These are phyloP conservation scores for Thymelicus sylvestris DNA, from an alignment of 2,888 invertebrate species.

Conservation along the genomic window DNA sequence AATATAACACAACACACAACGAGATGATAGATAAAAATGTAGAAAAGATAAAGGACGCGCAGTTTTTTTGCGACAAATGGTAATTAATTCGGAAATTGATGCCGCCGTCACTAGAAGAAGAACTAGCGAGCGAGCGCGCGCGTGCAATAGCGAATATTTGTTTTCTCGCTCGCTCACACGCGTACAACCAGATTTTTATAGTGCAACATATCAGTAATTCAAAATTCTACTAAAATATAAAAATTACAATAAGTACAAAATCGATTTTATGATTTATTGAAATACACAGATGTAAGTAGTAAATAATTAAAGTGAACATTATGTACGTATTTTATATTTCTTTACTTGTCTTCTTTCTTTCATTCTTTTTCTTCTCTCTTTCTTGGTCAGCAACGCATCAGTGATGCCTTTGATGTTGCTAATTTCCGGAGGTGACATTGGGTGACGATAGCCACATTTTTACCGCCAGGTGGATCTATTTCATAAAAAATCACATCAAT, in stretches of 20 bases:
- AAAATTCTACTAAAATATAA: conserved; percentile 21
- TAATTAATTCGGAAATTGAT: conserved; percentile 85
- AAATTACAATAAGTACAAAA: background rate
- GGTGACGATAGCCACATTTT: too few species aligned
- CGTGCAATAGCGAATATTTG: conserved; percentile 52
- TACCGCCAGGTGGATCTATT: too few species aligned
- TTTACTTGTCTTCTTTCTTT: too few species aligned
- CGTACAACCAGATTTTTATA: conserved; percentile 39
- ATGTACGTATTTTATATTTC: too few species aligned
- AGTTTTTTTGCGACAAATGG: conserved; percentile 84
- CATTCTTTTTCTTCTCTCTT: too few species aligned
- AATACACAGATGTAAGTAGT: too few species aligned
- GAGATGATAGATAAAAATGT: conserved; percentile 72
- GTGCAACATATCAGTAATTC: background rate
- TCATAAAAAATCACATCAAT: too few species aligned
- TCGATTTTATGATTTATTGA: too few species aligned
- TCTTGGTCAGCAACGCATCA: too few species aligned
- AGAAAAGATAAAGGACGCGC: conserved; percentile 83
- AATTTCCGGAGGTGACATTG: too few species aligned
- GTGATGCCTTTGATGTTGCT: too few species aligned
- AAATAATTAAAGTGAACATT: too few species aligned
- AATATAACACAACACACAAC: conserved; percentile 68
- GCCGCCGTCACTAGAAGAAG: conserved; percentile 79
- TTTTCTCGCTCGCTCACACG: conserved; percentile 70
- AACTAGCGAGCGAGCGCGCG: conserved; percentile 59